Evolutionary conservation across 2,888 invertebrate genomes (phyloP).

Genomic region (Coremacera marginata): DNA sequence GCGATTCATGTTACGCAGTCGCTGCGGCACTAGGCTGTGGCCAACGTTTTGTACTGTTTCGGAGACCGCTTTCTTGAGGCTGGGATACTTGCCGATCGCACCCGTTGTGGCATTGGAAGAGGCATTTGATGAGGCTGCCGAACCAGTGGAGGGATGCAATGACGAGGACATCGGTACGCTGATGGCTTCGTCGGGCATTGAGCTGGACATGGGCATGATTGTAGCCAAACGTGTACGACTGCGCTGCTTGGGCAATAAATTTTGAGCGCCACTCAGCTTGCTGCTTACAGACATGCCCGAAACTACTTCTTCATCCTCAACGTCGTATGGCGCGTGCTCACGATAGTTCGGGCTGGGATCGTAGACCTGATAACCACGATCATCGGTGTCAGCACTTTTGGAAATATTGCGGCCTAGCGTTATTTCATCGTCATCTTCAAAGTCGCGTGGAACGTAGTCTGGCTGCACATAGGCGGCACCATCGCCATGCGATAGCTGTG

Average conservation of each 20-base stretch:
- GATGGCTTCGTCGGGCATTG: constrained; percentile 61
- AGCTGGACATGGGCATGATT: constrained; percentile 60
- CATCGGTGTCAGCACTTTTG: constrained; percentile 48
- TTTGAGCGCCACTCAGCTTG: constrained; percentile 58
- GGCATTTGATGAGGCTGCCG: constrained; percentile 63
- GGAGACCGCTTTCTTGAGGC: constrained; percentile 58
- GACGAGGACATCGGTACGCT: constrained; percentile 51
- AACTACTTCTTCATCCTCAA: constrained; percentile 48
- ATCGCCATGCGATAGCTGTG: constrained; percentile 42
- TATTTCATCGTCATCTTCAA: constrained; percentile 19
- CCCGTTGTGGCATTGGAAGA: constrained; percentile 52
- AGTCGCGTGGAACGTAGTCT: constrained; percentile 51
- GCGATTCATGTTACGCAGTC: constrained; percentile 57
- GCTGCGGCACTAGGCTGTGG: constrained; percentile 55
- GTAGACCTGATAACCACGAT: constrained; percentile 60
- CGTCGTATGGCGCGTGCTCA: constrained; percentile 51
- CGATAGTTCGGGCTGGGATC: constrained; percentile 63
- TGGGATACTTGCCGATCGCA: constrained; percentile 51
- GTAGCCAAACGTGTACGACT: constrained; percentile 48
- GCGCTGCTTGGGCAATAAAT: constrained; percentile 54
- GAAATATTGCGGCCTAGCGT: constrained; percentile 9
- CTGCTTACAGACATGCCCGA: constrained; percentile 42
- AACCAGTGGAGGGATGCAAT: constrained; percentile 61
- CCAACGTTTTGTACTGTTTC: constrained; percentile 57
- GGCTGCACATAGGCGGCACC: constrained; percentile 59